Base-by-base conservation (phyloP, 2,113 vertebrate species). In the Eurystomus gularis region DNA sequence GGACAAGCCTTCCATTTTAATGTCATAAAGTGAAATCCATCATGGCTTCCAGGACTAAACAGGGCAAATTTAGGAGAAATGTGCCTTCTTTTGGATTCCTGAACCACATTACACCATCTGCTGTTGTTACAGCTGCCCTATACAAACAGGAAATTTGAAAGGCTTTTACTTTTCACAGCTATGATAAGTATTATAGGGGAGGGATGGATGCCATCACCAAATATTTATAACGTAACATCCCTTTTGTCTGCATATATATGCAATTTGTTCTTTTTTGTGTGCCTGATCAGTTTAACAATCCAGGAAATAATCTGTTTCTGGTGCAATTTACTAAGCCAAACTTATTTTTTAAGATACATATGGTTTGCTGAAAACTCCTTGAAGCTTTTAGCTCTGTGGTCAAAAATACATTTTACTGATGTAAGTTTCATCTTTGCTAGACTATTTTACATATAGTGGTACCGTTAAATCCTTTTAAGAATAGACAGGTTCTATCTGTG, bases 121-220 rank as follows among this genome's bases (percentile, higher is more conserved):
- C 61, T 91, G 84, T 94, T 96, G 42, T 81, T 95, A 71, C 57
- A 95, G 77, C 73, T 95, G 93, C 20, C 52, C 33, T 81, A 17
- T 70, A 28, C 60, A 91, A 86, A 88, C 48, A 79, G 35, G 20
- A 94, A 78, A 64, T 70, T 40, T 88, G 35, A 84, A 86, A 78
- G 33, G 17, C 55, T 58, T 88, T 94, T 75, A 44, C 52, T 78
- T n/a, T 66, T 64, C 33, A 46, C 28, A 68, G 65, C 42, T 75
- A 14, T 89, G 54, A 7, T 58, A 66, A 57, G 46, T 89, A 35
- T 54, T 87, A 15, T 3, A 64, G 24, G n/a, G n/a, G 25, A 90
- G 2, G 1, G 51, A 60, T 82, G 40, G n/a, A 82, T 91, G 60
- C 55, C 72, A 54, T 70, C 46, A 46, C 40, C 84, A 91, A 84